phyloP scores from a whole-genome alignment of 2,113 vertebrate genomes.

The Syngnathus scovelli region DNA sequence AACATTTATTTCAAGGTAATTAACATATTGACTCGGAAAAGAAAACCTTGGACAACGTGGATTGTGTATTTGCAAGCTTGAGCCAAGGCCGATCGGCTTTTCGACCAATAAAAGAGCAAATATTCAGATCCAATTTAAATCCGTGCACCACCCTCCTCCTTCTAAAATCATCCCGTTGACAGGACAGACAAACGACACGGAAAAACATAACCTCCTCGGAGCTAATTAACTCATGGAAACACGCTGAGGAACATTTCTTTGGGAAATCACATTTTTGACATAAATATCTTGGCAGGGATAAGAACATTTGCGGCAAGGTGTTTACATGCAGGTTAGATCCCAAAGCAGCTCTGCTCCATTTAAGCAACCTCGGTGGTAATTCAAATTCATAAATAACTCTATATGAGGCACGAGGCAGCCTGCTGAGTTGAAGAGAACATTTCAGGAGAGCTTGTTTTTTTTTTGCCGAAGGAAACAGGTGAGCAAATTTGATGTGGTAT shows the following conservation, averaged over 20 bases:
- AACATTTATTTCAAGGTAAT: constrained; percentile 14
- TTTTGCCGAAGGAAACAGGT: constrained; percentile 10
- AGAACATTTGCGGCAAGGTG: constrained; percentile 11
- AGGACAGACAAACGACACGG: constrained; percentile 5
- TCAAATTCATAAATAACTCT: constrained; percentile 36
- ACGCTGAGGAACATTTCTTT: background rate
- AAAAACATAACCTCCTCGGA: constrained; percentile 6
- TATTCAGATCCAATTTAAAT: no score
- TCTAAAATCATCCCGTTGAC: background rate
- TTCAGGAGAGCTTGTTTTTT: constrained; percentile 18
- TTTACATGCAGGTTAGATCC: constrained; percentile 39
- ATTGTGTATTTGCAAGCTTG: background rate
- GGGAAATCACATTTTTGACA: constrained; percentile 21
- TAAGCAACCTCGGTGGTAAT: constrained; percentile 29
- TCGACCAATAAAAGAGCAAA: background rate
- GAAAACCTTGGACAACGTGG: background rate
- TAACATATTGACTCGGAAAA: constrained; percentile 24
- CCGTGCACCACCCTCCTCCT: background rate
- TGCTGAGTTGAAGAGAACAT: constrained; percentile 30
- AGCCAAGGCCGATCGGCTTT: background rate
- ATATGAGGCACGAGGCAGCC: constrained; percentile 28
- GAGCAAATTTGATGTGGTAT: constrained; percentile 16
- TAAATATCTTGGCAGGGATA: constrained; percentile 20
- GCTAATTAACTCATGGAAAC: constrained; percentile 7
- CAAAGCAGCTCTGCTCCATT: constrained; percentile 30